A percentile compares a stretch with the other conserved stretches of the same genome.
phyloP scores from a whole-genome alignment of 2,797 vertebrate species.

The Lepidocolaptes lacrymiger region DNA sequence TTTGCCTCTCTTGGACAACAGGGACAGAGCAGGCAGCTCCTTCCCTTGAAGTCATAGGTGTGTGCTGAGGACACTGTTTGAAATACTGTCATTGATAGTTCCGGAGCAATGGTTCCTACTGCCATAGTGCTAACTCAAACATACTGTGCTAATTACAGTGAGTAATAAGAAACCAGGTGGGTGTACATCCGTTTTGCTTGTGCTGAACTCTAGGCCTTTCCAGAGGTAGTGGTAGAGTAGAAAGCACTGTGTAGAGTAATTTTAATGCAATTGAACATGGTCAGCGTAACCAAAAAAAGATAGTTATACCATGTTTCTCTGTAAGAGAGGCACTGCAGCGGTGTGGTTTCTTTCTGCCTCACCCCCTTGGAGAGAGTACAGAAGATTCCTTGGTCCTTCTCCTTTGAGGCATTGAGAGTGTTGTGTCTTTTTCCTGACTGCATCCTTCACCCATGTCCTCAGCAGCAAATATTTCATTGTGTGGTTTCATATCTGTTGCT shows the following conservation, averaged over 20 bases:
- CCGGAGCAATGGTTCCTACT: not conserved
- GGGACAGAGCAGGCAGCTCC: not conserved
- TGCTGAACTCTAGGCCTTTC: not conserved
- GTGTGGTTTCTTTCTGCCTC: not conserved
- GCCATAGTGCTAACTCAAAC: not conserved
- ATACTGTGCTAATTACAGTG: not conserved
- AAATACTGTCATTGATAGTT: not conserved
- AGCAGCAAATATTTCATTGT: not conserved
- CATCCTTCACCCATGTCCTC: not conserved
- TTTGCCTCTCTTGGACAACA: not conserved
- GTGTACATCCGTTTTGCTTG: not conserved
- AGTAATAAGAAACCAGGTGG: not conserved
- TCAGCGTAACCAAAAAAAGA: not conserved
- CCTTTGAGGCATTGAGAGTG: not conserved
- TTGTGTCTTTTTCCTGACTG: not conserved
- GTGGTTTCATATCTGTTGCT: not conserved
- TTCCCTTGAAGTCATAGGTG: not conserved
- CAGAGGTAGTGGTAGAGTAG: not conserved
- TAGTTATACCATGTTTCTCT: not conserved
- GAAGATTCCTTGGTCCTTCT: not conserved
- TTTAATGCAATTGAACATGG: not conserved
- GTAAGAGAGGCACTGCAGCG: not conserved
- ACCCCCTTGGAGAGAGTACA: not conserved
- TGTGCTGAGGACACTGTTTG: not conserved
- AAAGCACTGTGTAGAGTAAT: not conserved